Evolutionary conservation across 2,113 vertebrate genomes (phyloP).

Genomic region (Spilogale gracilis): DNA sequence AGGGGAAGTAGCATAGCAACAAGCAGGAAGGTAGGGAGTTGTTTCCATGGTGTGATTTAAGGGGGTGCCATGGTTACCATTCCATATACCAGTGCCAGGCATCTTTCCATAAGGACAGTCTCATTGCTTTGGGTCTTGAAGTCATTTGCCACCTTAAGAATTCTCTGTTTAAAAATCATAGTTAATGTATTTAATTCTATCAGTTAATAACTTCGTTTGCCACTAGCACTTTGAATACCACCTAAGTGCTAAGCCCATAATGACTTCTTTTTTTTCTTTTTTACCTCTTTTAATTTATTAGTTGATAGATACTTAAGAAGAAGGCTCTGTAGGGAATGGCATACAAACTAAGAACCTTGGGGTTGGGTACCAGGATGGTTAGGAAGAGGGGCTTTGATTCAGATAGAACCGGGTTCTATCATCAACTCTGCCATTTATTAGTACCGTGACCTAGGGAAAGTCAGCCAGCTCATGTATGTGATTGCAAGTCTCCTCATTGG

Average conservation of each 20-base stretch:
- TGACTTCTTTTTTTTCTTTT: not conserved
- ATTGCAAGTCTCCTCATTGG: not conserved
- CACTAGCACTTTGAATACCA: not conserved
- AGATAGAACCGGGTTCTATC: not conserved
- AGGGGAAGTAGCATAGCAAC: not conserved
- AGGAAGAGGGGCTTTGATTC: not conserved
- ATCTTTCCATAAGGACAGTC: not conserved
- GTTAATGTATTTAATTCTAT: not conserved
- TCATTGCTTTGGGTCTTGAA: conserved; percentile 14
- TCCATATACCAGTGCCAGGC: not conserved
- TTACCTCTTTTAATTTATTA: not conserved
- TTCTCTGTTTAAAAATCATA: not conserved
- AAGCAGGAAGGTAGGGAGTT: not conserved
- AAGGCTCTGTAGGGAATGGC: not conserved
- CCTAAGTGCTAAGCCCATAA: not conserved
- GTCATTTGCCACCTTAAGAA: not conserved
- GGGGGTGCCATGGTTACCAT: conserved; percentile 24
- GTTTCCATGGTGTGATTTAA: conserved; percentile 55
- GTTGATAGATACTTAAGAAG: not conserved
- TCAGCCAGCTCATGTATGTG: not conserved
- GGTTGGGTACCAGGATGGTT: not conserved
- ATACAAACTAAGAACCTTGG: not conserved
- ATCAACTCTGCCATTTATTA: not conserved
- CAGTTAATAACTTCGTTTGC: not conserved
- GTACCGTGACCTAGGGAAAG: not conserved